phyloP scores from a whole-genome alignment of 2,797 vertebrate genomes.

The Myripristis jacobus region DNA sequence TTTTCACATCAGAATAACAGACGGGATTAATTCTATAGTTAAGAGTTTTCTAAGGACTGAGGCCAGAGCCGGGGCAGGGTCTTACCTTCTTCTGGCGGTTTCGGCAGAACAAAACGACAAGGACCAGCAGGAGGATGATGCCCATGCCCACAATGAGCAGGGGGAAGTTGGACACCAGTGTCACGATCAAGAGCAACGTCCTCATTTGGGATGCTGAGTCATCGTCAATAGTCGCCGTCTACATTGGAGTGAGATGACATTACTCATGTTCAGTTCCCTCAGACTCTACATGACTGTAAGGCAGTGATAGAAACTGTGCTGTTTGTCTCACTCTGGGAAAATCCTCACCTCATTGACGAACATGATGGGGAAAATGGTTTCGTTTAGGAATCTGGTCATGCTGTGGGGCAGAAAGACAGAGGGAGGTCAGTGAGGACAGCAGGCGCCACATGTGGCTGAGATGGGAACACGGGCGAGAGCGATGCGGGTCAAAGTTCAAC shows the following conservation, averaged over 20 bases:
- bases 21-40: slow-evolving; percentile 47
- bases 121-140: slow-evolving; percentile 82
- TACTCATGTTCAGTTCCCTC: not conserved
- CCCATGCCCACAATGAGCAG: slow-evolving; percentile 85
- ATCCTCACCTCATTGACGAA: slow-evolving; percentile 86
- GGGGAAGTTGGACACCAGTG: slow-evolving; percentile 84
- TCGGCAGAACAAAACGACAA: slow-evolving; percentile 83
- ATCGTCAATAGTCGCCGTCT: slow-evolving; percentile 86
- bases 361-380: slow-evolving; percentile 88
- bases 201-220: slow-evolving; percentile 83
- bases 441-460: slow-evolving; percentile 47
- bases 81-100: slow-evolving; percentile 87
- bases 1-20: slow-evolving; percentile 20
- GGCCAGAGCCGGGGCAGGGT: not conserved
- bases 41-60: not conserved
- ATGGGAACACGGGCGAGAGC: slow-evolving; percentile 45
- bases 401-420: slow-evolving; percentile 56
- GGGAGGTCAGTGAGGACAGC: slow-evolving; percentile 46
- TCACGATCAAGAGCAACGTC: slow-evolving; percentile 82
- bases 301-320: not conserved
- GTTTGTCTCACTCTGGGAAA: not conserved
- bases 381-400: slow-evolving; percentile 78
- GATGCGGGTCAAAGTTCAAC: slow-evolving; percentile 63
- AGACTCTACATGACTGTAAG: not conserved
- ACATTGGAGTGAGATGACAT: not conserved